Evolutionary conservation across 1,140 invertebrate genomes (phyloP), one percentile per base, ranked within the genome.

Genomic region (Pseudomyrmex sp.): DNA sequence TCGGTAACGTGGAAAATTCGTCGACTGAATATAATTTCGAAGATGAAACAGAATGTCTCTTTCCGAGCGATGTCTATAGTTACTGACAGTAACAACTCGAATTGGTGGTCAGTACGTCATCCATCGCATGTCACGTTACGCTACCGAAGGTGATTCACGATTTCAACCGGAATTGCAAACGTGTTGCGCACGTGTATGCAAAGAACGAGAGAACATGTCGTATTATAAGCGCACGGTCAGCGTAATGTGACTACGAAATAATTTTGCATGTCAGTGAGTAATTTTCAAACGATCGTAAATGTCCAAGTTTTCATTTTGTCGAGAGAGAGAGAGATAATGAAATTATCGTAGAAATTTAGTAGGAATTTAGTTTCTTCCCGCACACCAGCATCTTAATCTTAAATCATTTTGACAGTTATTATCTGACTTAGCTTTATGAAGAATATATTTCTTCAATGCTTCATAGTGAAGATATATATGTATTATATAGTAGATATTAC

Each of bases 71-170:
- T 48, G 48, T 15, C 15, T 15, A 18, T 18, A 18, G 2, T 75
- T 50, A 12, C 52, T 77, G 44, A 15, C 20, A 13, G 5, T 7
- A 35, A 18, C 63, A 66, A 76, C 13, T 23, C 66, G 48, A 84
- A 84, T 85, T 76, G 85, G 69, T 46, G 75, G 54, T 26, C 52
- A 12, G 69, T 77, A 76, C 35, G 35, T 84, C 76, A 52, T 61
- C 70, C 85, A 74, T 85, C 72, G 35, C 35, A 50, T 82, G 54
- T 85, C 77, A 79, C 58, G 83, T 87, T 58, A 2, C 50, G 68
- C 74, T 62, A 83, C 73, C 61, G 56, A 52, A 20, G 50, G 10
- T 86, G 86, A 88, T 87, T 87, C 73, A 84, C n/a, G 61, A 77
- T 72, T 35, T 70, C 62, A 59, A 48, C 18, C 74, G 59, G 70